Evolutionary conservation across 2,888 invertebrate species (phyloP).

Genomic region (Drosophila niveifrons): DNA sequence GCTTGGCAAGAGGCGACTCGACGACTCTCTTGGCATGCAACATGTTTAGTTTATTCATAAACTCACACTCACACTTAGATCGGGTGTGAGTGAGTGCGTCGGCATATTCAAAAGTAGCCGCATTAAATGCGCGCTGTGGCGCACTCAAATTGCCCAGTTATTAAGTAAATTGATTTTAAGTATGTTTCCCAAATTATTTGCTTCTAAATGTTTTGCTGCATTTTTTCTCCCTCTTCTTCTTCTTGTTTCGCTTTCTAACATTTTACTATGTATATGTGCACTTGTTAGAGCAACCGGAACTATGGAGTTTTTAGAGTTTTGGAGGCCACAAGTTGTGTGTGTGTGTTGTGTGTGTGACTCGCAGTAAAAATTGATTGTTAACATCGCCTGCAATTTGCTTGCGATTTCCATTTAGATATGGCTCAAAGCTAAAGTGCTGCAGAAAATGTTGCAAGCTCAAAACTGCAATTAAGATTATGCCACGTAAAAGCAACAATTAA

Average conservation of each 20-base stretch:
- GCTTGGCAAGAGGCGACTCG: conserved; percentile 47
- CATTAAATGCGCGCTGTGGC: conserved; percentile 77
- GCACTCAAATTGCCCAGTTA: conserved; percentile 85
- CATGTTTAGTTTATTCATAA: conserved; percentile 74
- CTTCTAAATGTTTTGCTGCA: conserved; percentile 77
- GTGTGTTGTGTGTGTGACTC: conserved; percentile 15
- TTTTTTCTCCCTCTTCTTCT: background rate
- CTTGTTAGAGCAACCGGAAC: conserved; percentile 39
- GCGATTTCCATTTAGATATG: conserved; percentile 66
- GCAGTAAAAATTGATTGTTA: conserved; percentile 70
- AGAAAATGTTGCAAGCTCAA: conserved; percentile 30
- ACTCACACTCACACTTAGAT: conserved; percentile 23
- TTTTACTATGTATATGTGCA: conserved; percentile 30
- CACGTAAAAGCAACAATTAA: conserved; percentile 16
- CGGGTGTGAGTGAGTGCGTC: conserved; percentile 59
- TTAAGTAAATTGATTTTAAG: conserved; percentile 86
- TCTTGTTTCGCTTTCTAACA: conserved; percentile 22
- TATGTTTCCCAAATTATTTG: conserved; percentile 83
- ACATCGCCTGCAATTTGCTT: conserved; percentile 67
- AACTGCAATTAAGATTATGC: conserved; percentile 19
- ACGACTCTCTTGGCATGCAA: conserved; percentile 69
- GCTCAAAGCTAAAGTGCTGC: conserved; percentile 38
- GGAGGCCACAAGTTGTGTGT: conserved; percentile 23
- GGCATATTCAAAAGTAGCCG: conserved; percentile 65
- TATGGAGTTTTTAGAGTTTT: conserved; percentile 23